Evolutionary conservation across 2,888 invertebrate genomes (phyloP), one percentile per base, ranked within the genome.

Genomic region (Harpagoxenus sublaevis): DNA sequence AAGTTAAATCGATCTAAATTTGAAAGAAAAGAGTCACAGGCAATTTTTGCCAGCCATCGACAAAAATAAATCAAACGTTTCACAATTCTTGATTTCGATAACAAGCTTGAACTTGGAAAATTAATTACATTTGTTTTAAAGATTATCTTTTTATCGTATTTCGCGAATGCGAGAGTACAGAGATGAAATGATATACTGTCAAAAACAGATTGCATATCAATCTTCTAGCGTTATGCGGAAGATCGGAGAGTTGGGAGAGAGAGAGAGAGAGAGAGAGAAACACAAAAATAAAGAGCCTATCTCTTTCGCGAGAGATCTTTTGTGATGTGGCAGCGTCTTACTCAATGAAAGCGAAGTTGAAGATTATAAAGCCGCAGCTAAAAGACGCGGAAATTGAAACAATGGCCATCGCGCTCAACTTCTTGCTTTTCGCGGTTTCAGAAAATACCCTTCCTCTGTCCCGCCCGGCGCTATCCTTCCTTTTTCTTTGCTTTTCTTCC

Each of bases 301-400:
- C 45, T 87, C 87, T 89, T 73, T 84, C 74, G 65, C 5, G 55
- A n/a, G 53, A 79, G 86, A 83, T 88, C 90, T 91, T 90, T 90
- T 88, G 86, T 88, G 65, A 57, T 62, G 45, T 63, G 74, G 57
- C 83, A 73, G 79, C 84, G 31, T 84, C 83, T 77, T 60, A 39
- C 66, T 85, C 82, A 48, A 68, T n/a, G 74, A 81, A 86, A 75
- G 84, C 53, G 62, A 68, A 39, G 73, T 84, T 65, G 83, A 65
- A 42, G 28, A 73, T 57, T 84, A 12, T 84, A 78, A 77, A 68
- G 68, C 79, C 57, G 53, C 65, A 48, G 66, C 35, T 68, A 70
- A 84, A 85, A 89, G 88, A 79, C 63, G 77, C 75, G 85, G 88
- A 87, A 86, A 68, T 83, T 70, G 86, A 86, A 88, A 91, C 88